Evolutionary conservation across 2,797 vertebrate genomes (phyloP), one percentile per base, ranked within the genome.

Genomic region (Nothura maculosa): DNA sequence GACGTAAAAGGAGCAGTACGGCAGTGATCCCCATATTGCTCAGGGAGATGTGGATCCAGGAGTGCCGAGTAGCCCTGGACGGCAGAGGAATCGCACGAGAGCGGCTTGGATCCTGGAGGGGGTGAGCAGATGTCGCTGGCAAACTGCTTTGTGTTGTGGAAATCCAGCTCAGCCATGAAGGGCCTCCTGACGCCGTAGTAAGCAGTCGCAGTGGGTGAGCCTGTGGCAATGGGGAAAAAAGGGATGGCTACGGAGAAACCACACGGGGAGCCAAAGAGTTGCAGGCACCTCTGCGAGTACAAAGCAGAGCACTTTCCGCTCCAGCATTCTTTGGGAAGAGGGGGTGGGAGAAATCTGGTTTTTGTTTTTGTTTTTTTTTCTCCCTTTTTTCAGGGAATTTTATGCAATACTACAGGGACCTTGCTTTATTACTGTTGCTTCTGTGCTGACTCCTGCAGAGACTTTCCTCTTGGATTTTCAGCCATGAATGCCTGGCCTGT

Each of bases 161-260:
- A 98, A 91, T 99, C 99, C 1, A 98, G 85, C 57, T 99, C 99
- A 0, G 99, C 97, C 28, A 98, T 94, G 95, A 99, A 98, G 28
- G 99, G 83, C 55, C 99, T 98, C 92, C 98, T 97, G 94, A 98
- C 94, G 7, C 99, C 90, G 0, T 99, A 99, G 97, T 98, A 99
- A 69, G 98, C 94, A 4, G 98, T 96, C 6, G 95, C 54, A 63
- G 87, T 72, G 2, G 99, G 98, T 4, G 99, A 98, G 28, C 99
- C 99, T 99, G 96, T 42, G 38, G 62, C 61, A 40, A 47, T 47
- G 48, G 86, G 87, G 74, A 84, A 80, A 63, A 89, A 88, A 82
- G 45, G 25, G 16, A 24, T 47, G 66, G 42, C 6, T 69, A 12
- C 48, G 72, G 27, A 22, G 5, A 27, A 64, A 63, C 3, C 0